phyloP scores from a whole-genome alignment of 2,797 vertebrate species.

The Iguana delicatissima region DNA sequence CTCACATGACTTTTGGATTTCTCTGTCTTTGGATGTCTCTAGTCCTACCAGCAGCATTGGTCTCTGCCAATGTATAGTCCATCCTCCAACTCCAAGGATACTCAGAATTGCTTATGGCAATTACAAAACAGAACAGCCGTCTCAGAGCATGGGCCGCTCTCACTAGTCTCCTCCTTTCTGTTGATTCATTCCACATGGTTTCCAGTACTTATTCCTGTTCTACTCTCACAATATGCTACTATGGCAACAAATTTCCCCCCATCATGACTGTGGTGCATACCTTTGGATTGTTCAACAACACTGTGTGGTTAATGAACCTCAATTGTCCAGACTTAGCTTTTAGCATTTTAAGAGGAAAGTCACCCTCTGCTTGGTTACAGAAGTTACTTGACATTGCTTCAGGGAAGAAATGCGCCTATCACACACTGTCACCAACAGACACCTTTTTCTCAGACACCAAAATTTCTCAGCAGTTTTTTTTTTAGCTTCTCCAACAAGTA shows the following conservation, averaged over 20 bases:
- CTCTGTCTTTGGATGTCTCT: not conserved
- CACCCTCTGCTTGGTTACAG: not conserved
- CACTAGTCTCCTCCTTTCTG: too few species aligned
- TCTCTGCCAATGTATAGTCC: not conserved
- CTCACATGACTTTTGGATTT: not conserved
- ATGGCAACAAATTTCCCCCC: not conserved
- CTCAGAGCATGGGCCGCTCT: not conserved
- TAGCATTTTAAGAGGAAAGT: not conserved
- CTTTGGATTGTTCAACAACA: not conserved
- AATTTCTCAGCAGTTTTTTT: not conserved
- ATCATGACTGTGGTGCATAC: not conserved
- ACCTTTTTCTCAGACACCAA: not conserved
- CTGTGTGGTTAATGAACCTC: not conserved
- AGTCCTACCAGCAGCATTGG: not conserved
- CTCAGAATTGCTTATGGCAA: not conserved
- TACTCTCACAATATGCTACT: not conserved
- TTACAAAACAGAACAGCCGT: not conserved
- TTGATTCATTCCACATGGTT: too few species aligned
- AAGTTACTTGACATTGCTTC: not conserved
- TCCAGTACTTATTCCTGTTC: too few species aligned
- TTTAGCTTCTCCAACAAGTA: not conserved
- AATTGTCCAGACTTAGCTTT: rapidly evolving
- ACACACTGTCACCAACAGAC: not conserved
- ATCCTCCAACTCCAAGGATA: not conserved
- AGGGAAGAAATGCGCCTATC: not conserved